A percentile compares a stretch with the other conserved stretches of the same genome.
These are phyloP conservation scores for Ophion obscuratus DNA, from an alignment of 2,888 invertebrate genomes.

Conservation along the genomic window DNA sequence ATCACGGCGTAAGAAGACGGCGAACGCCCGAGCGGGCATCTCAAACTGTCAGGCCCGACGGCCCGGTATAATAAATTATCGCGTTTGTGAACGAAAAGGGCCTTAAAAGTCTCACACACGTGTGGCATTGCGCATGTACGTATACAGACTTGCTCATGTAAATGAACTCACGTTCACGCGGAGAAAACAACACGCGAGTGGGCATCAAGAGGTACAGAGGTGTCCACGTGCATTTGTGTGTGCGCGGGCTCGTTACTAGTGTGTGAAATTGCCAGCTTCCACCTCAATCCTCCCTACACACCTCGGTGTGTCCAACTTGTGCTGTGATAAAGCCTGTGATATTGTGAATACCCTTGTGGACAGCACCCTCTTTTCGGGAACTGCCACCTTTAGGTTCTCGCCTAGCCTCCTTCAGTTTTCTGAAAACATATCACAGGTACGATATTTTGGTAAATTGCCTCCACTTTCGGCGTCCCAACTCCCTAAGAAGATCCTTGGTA, in stretches of 20 bases:
- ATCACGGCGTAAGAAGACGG: slow-evolving; percentile 28
- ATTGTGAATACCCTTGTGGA: slow-evolving; percentile 64
- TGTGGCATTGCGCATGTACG: slow-evolving; percentile 14
- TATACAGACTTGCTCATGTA: slow-evolving; percentile 20
- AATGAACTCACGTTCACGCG: no score
- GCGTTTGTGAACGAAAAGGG: slow-evolving; percentile 51
- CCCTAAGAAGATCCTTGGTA: no score
- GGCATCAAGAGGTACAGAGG: slow-evolving; percentile 25
- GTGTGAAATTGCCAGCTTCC: slow-evolving; percentile 10
- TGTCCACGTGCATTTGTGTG: slow-evolving; percentile 37
- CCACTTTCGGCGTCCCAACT: no score
- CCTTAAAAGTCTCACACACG: slow-evolving; percentile 18
- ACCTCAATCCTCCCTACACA: slow-evolving; percentile 10
- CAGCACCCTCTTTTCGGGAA: no score
- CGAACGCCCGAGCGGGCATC: slow-evolving; percentile 35
- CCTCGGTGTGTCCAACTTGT: slow-evolving; percentile 65
- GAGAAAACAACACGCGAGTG: slow-evolving; percentile 24
- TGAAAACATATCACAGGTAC: no score
- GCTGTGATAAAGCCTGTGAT: slow-evolving; percentile 76
- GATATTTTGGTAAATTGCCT: no score
- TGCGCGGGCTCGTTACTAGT: slow-evolving; percentile 3
- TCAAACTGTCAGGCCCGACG: slow-evolving; percentile 58
- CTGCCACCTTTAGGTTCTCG: no score
- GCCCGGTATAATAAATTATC: slow-evolving; percentile 58
- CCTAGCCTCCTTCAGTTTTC: no score